Conservation (phyloP, 1,140 invertebrate species). For the Psix sp. region DNA sequence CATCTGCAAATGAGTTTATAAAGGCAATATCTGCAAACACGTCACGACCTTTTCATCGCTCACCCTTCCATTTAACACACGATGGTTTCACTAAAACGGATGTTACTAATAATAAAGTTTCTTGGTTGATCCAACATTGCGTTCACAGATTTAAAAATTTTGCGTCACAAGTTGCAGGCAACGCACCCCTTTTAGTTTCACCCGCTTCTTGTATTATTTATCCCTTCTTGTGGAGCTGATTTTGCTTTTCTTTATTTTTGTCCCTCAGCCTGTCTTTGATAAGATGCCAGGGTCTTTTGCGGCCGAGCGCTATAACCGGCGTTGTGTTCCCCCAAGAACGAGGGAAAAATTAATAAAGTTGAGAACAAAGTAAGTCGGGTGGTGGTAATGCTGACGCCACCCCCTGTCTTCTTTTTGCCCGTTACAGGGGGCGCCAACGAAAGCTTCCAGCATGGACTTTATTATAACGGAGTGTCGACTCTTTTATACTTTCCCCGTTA, state of each 20-base stretch:
- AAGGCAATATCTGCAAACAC: slow-evolving; percentile 71
- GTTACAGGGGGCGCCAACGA: slow-evolving; percentile 36
- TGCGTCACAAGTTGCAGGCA: slow-evolving; percentile 72
- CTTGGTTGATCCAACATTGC: slow-evolving; percentile 76
- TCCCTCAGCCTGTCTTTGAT: slow-evolving; percentile 17
- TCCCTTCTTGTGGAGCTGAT: slow-evolving; percentile 49
- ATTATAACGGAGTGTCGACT: slow-evolving; percentile 76
- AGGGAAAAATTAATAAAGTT: slow-evolving; percentile 79
- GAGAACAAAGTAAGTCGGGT: slow-evolving; percentile 78
- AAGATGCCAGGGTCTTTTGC: slow-evolving; percentile 51
- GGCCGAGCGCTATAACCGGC: slow-evolving; percentile 57
- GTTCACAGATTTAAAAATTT: slow-evolving; percentile 78
- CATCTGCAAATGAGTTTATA: slow-evolving; percentile 77
- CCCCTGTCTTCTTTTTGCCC: slow-evolving; percentile 46
- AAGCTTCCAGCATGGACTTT: slow-evolving; percentile 72
- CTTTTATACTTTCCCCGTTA: slow-evolving; percentile 70
- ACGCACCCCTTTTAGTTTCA: slow-evolving; percentile 57
- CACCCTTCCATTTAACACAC: slow-evolving; percentile 8
- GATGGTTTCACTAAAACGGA: slow-evolving; percentile 12
- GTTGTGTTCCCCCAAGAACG: slow-evolving; percentile 69
- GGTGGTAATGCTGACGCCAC: slow-evolving; percentile 71
- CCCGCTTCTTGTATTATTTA: slow-evolving; percentile 54
- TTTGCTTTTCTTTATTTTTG: slow-evolving; percentile 33
- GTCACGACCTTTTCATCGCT: slow-evolving; percentile 42
- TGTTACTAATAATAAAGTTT: slow-evolving; percentile 77